These are phyloP conservation scores for Montipora sp. DNA, from an alignment of 64 coral and sea anemone genomes.

Conservation along the genomic window DNA sequence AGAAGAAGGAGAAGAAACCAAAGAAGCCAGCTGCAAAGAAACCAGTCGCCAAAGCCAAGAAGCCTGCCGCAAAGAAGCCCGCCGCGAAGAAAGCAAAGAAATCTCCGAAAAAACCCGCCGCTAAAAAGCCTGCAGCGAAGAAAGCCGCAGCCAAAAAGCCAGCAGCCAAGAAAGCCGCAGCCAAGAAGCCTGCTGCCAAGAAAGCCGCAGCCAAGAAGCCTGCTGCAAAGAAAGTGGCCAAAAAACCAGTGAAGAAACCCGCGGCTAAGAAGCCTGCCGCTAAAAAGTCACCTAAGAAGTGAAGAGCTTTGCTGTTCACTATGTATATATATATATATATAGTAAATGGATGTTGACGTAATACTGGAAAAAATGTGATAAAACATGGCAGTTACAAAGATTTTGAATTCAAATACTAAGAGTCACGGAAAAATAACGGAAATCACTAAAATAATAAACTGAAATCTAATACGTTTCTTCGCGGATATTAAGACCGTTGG, in stretches of 20 bases:
- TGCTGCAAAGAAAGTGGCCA: not conserved
- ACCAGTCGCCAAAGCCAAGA: not conserved
- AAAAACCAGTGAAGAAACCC: not conserved
- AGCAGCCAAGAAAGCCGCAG: constrained; percentile 8
- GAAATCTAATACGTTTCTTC: no score
- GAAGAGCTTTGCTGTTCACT: not conserved
- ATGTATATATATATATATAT: no score
- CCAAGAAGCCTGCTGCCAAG: not conserved
- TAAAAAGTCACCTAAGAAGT: not conserved
- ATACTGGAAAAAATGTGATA: no score
- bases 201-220: not conserved
- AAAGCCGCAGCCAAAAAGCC: constrained; percentile 9
- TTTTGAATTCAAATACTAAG: no score
- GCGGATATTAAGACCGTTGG: no score
- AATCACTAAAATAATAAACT: no score
- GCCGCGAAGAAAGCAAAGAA: not conserved
- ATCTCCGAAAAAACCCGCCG: not conserved
- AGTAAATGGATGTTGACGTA: no score
- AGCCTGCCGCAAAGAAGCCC: not conserved
- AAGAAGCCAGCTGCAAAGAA: not conserved
- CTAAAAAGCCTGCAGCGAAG: not conserved
- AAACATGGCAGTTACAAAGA: no score
- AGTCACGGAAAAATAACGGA: no score
- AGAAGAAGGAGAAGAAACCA: not conserved
- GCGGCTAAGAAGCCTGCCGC: not conserved